Conservation (phyloP, 2,888 invertebrate species). For the Hirtodrosophila alboralis region DNA sequence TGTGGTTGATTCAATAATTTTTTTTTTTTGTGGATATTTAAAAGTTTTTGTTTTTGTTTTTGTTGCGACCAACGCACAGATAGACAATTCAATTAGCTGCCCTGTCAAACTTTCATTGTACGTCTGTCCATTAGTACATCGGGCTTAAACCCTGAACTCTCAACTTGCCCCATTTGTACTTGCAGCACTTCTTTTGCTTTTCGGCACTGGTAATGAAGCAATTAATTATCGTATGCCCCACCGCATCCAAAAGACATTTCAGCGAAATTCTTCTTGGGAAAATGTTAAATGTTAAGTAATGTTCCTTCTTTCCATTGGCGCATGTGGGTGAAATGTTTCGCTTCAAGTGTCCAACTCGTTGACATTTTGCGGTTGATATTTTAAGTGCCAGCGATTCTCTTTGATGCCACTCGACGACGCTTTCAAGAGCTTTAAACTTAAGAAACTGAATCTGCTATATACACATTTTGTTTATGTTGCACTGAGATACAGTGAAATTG, state of each 20-base stretch:
- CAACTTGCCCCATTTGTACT: slow-evolving; percentile 22
- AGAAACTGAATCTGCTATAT: background rate
- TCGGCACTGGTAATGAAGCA: slow-evolving; percentile 68
- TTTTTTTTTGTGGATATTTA: slow-evolving; percentile 12
- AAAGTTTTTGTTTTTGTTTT: slow-evolving; percentile 7
- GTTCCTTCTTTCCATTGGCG: slow-evolving; percentile 14
- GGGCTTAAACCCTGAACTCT: slow-evolving; percentile 27
- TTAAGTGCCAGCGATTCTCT: slow-evolving; percentile 58
- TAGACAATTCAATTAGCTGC: slow-evolving; percentile 80
- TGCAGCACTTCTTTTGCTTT: slow-evolving; percentile 22
- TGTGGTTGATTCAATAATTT: slow-evolving; percentile 11
- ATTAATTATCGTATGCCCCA: slow-evolving; percentile 67
- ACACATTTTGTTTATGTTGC: no score
- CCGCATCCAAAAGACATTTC: slow-evolving; percentile 34
- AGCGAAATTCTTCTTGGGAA: slow-evolving; percentile 47
- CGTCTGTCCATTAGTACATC: slow-evolving; percentile 18
- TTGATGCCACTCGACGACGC: slow-evolving; percentile 5
- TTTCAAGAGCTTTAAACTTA: slow-evolving; percentile 1
- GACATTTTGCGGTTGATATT: slow-evolving; percentile 74
- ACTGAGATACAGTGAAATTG: no score
- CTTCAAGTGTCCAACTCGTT: slow-evolving; percentile 74
- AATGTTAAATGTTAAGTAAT: slow-evolving; percentile 57
- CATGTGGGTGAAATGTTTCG: slow-evolving; percentile 61
- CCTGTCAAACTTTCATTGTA: slow-evolving; percentile 75
- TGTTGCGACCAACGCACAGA: slow-evolving; percentile 11